phyloP scores from a whole-genome alignment of 1,140 invertebrate species.

The Druon quercuslanigerum region DNA sequence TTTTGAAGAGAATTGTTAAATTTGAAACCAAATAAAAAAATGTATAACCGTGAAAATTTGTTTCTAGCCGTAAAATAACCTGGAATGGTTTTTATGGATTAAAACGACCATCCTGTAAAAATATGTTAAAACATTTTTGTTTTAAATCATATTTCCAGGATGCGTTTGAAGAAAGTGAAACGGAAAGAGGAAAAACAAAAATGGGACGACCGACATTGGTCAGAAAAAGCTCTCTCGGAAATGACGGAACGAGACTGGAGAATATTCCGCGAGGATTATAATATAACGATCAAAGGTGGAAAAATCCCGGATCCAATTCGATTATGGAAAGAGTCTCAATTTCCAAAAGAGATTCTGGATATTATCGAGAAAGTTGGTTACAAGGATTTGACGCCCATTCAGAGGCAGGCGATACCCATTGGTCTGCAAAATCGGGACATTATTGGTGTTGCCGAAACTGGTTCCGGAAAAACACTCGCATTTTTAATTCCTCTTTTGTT shows the following conservation, averaged over 20 bases:
- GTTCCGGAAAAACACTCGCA: conserved; percentile 98
- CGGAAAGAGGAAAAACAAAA: conserved; percentile 98
- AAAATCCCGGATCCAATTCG: conserved; percentile 97
- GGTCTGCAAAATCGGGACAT: conserved; percentile 98
- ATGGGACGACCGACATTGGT: conserved; percentile 99
- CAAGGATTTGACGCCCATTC: conserved; percentile 99
- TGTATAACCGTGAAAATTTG: no score
- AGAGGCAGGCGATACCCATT: conserved; percentile 99
- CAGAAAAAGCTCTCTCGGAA: conserved; percentile 93
- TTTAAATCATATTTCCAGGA: conserved; percentile 68
- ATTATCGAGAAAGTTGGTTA: conserved; percentile 98
- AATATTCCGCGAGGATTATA: conserved; percentile 99
- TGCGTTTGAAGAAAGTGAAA: conserved; percentile 94
- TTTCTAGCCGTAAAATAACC: no score
- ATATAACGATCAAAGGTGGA: conserved; percentile 98
- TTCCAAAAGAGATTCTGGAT: conserved; percentile 94
- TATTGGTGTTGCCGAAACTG: conserved; percentile 92
- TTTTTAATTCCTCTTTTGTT: conserved; percentile 98
- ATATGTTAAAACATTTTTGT: no score
- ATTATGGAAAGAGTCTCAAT: conserved; percentile 95
- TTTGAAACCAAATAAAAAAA: no score
- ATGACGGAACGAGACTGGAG: conserved; percentile 99
- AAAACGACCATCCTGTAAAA: no score
- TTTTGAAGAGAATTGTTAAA: no score
- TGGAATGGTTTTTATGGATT: no score